Base-by-base conservation (phyloP, 2,113 vertebrate genomes). In the Sula dactylatra region DNA sequence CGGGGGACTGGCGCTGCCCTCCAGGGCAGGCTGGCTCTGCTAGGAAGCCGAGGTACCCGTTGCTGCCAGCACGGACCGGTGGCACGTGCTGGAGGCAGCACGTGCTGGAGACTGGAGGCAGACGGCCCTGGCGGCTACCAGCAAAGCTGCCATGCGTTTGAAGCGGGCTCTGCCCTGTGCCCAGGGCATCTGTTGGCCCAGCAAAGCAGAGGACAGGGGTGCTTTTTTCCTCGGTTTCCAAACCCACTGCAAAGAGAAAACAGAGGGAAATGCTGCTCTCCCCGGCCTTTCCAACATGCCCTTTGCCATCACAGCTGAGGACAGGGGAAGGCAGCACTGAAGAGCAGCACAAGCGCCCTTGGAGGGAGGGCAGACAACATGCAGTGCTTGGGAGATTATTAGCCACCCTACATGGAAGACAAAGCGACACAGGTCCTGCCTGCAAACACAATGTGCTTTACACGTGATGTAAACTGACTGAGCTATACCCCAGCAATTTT, bases 341-440 rank as follows among this genome's bases (percentile, higher is more conserved):
- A 5, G 13, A 22, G 59, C 61, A 58, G 52, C 15, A 5, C 6
- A 2, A 21, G 19, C 0, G 1, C 18, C 45, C 20, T 15, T 1
- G 42, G 16, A 66, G 14, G 12, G 24, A 76, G 58, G 7, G 52
- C 7, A 76, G 32, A 59, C 21, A 42, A 40, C 44, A 27, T 0
- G 0, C 10, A 4, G 6, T 2, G 1, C 38, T 19, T 4, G 0
- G 14, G 29, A 80, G 24, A 40, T 72, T 10, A 7, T 24, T 21
- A n/a, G 17, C 32, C 31, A 15, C 42, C 5, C 16, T 8, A 0
- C 31, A 2, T 0, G 3, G 22, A 40, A 76, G 52, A 6, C 1
- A 2, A 14, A 52, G 44, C 0, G 1, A 31, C 54, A 21, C 16
- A 2, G 1, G 20, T 36, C 45, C 62, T 56, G 54, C 34, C 56